These are phyloP conservation scores for Edolisoma coerulescens DNA, from an alignment of 2,113 vertebrate species.

Conservation along the genomic window DNA sequence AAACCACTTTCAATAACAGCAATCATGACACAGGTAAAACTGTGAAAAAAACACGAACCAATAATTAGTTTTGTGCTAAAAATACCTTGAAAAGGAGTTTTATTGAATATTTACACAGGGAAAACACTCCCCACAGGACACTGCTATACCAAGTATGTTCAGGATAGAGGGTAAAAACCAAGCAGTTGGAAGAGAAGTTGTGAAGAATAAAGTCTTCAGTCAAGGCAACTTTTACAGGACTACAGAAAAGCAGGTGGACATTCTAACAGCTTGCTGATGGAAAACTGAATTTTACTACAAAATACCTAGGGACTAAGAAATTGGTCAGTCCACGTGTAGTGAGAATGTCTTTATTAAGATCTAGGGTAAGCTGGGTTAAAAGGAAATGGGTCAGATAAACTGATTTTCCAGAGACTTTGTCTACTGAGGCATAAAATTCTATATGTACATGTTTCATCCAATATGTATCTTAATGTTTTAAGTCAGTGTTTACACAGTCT, in stretches of 20 bases:
- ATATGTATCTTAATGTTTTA: not conserved
- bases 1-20: not conserved
- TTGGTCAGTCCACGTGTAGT: not conserved
- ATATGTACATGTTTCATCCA: not conserved
- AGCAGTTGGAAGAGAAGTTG: not conserved
- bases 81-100: not conserved
- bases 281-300: not conserved
- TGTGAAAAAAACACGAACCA: not conserved
- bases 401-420: not conserved
- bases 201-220: not conserved
- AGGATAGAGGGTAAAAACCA: not conserved
- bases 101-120: not conserved
- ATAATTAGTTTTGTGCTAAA: not conserved
- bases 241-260: not conserved
- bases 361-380: not conserved
- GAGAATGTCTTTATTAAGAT: slow-evolving; percentile 38
- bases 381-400: not conserved
- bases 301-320: slow-evolving; percentile 1
- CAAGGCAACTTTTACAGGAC: not conserved
- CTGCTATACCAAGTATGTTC: not conserved
- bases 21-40: not conserved
- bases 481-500: not conserved
- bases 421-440: not conserved
- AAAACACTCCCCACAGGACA: not conserved
- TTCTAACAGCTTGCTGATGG: not conserved